Conservation (phyloP, 1,140 invertebrate genomes). For the Araneus ventricosus region DNA sequence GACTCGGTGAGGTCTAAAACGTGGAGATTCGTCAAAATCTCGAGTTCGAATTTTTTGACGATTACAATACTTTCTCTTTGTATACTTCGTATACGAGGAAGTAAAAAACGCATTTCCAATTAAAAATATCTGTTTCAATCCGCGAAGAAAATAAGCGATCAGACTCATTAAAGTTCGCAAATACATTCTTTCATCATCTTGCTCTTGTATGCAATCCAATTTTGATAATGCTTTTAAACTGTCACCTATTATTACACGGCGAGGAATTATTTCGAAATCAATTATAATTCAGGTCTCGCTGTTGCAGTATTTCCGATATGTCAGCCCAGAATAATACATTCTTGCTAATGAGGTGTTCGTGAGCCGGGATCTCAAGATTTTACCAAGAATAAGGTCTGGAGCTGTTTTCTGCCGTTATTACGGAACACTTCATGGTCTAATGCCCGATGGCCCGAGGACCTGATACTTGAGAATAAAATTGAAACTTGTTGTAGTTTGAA, state of each 20-base stretch:
- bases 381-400: neutral
- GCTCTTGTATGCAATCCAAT: neutral
- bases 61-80: too few species aligned
- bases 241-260: neutral
- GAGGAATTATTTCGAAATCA: neutral
- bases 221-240: neutral
- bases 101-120: neutral
- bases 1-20: too few species aligned
- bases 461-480: neutral
- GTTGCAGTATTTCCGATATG: neutral
- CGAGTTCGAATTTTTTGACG: too few species aligned
- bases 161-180: neutral
- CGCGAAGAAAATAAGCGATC: neutral
- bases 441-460: neutral
- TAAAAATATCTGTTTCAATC: neutral
- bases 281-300: neutral
- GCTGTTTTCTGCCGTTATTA: neutral
- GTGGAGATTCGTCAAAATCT: too few species aligned
- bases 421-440: neutral
- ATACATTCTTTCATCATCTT: neutral
- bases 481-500: neutral
- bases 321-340: neutral
- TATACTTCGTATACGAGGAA: too few species aligned
- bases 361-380: neutral
- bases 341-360: neutral